Evolutionary conservation across 2,888 invertebrate genomes (phyloP), one percentile per base, ranked within the genome.

Genomic region (Noctua janthina): DNA sequence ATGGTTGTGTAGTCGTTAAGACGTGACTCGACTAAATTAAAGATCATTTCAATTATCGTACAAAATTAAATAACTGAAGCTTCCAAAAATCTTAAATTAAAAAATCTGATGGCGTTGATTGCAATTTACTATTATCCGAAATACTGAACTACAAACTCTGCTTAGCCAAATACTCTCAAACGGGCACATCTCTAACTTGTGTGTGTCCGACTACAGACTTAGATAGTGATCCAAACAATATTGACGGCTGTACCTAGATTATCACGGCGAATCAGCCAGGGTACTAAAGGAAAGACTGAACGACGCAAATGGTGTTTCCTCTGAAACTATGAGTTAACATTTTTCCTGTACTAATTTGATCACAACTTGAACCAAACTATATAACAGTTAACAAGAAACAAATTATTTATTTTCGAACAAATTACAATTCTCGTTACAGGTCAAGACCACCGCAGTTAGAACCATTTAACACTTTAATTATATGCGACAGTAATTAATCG

Each of bases 401-500:
- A n/a, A 35, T 54, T 64, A 70, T 75, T 59, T 15, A 64, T 67
- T 35, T 39, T 39, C 3, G 6, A 39, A 39, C 39, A 39, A 39
- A 39, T 39, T 66, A 62, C 35, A 73, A 56, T 82, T 85, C 76
- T 49, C 3, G 17, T 23, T 46, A 71, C 20, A 86, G 86, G 80
- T 80, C 78, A 86, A 54, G 83, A 76, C 7, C 64, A 49, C 29
- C 39, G 76, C 54, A 76, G 79, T 79, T 79, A 68, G 51, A 71
- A 66, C 35, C 49, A 35, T 85, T 82, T 56, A 69, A 46, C 13
- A 54, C n/a, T 74, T 73, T 78, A 79, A 82, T 84, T 76, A 75
- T 2, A 56, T 15, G 39, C 64, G 83, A 83, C 86, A 80, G 39
- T 68, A 51, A 79, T 82, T 82, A 79, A 85, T 82, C 35, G 49